phyloP scores from a whole-genome alignment of 2,888 invertebrate species.

The Lordiphosa andalusiaca region DNA sequence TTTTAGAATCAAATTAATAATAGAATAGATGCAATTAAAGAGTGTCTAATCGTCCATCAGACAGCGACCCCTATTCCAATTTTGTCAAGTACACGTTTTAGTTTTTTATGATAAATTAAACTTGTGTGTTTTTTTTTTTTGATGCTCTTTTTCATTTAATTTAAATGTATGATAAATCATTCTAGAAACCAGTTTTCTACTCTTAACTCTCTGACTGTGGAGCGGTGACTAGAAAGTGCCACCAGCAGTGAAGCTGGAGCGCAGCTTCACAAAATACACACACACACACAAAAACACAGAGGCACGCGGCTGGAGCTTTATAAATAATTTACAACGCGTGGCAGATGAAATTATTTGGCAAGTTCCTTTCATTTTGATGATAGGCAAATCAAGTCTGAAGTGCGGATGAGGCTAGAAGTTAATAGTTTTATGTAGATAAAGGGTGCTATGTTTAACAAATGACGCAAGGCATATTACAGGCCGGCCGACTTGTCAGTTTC shows the following conservation, averaged over 20 bases:
- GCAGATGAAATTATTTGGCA: slow-evolving; percentile 58
- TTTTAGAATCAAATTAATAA: too few relatives aligned
- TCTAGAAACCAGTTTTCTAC: slow-evolving; percentile 59
- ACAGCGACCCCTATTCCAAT: not conserved
- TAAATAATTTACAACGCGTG: slow-evolving; percentile 71
- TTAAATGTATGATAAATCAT: slow-evolving; percentile 75
- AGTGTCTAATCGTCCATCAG: slow-evolving; percentile 1
- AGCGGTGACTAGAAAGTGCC: slow-evolving; percentile 70
- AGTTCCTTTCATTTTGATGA: slow-evolving; percentile 46
- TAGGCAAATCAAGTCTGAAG: slow-evolving; percentile 19
- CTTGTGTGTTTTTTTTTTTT: slow-evolving; percentile 53
- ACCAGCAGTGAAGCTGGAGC: slow-evolving; percentile 51
- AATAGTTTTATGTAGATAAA: slow-evolving; percentile 46
- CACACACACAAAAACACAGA: slow-evolving; percentile 25
- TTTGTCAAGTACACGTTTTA: slow-evolving; percentile 70
- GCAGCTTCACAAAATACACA: slow-evolving; percentile 37
- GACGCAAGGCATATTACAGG: slow-evolving; percentile 57
- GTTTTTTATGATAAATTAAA: slow-evolving; percentile 74
- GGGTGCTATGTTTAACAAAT: slow-evolving; percentile 37
- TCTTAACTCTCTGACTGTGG: slow-evolving; percentile 47
- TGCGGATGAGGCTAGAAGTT: slow-evolving; percentile 38
- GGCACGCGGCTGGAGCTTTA: slow-evolving; percentile 55
- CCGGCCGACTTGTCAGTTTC: not conserved
- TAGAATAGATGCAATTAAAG: not conserved
- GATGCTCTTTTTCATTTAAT: slow-evolving; percentile 56